Percentiles rank a stretch among this genome's conserved stretches.
Evolutionary conservation across 2,888 invertebrate genomes (phyloP).

Genomic region (Microctonus hyperodae): DNA sequence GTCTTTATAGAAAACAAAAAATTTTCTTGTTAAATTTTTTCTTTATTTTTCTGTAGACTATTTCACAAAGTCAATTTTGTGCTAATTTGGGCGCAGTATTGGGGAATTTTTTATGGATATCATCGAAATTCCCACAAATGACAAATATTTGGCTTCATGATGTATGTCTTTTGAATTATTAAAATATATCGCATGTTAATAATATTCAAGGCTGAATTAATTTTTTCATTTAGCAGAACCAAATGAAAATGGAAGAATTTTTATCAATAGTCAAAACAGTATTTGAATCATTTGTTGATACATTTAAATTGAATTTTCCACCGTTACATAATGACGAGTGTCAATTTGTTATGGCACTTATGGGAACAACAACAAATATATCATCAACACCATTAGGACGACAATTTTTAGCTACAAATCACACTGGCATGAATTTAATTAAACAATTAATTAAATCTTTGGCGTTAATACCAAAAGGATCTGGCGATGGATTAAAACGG

Average conservation of each 20-base stretch:
- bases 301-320: constrained; percentile 53
- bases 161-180: constrained; percentile 46
- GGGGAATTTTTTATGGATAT: constrained; percentile 61
- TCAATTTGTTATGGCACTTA: constrained; percentile 58
- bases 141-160: constrained; percentile 54
- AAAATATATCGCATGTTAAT: too few species aligned
- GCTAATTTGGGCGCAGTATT: constrained; percentile 59
- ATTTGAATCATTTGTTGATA: constrained; percentile 58
- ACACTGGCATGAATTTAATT: constrained; percentile 54
- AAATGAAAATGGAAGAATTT: constrained; percentile 57
- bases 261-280: constrained; percentile 57
- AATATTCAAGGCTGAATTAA: neutral
- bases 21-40: constrained; percentile 31
- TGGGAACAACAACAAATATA: constrained; percentile 60
- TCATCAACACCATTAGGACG: constrained; percentile 58
- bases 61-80: constrained; percentile 59
- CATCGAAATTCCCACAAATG: constrained; percentile 54
- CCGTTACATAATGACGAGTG: constrained; percentile 55
- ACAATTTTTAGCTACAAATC: constrained; percentile 56
- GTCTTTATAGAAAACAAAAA: neutral
- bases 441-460: constrained; percentile 53
- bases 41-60: constrained; percentile 35
- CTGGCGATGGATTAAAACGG: constrained; percentile 23
- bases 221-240: constrained; percentile 40
- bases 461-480: constrained; percentile 37